phyloP scores from a whole-genome alignment of 2,888 invertebrate species.

The Amblyjoppa proteus region DNA sequence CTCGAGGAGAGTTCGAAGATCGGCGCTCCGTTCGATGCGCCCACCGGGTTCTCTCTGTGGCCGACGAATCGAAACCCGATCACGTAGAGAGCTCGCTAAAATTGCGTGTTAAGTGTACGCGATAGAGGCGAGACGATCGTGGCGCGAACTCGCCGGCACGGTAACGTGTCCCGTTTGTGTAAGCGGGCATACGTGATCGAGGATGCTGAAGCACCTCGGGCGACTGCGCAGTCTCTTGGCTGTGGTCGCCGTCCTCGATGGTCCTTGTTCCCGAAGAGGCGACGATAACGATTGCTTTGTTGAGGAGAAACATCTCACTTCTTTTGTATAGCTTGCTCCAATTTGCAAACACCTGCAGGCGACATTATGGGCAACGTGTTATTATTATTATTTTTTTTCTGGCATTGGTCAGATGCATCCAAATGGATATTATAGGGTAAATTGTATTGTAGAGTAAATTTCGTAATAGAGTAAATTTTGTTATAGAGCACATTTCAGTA shows the following conservation, averaged over 20 bases:
- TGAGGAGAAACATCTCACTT: neutral
- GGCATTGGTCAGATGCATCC: too few species aligned
- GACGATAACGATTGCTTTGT: slow-evolving; percentile 7
- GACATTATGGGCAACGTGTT: too few species aligned
- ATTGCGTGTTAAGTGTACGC: slow-evolving; percentile 69
- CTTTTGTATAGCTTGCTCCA: too few species aligned
- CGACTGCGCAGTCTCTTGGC: neutral
- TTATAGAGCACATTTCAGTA: too few species aligned
- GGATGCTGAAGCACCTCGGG: slow-evolving; percentile 55
- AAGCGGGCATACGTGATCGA: slow-evolving; percentile 80
- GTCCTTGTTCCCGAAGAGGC: slow-evolving; percentile 2
- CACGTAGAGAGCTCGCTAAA: slow-evolving; percentile 78
- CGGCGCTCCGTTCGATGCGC: slow-evolving; percentile 26
- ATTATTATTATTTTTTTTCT: too few species aligned
- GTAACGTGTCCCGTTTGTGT: slow-evolving; percentile 81
- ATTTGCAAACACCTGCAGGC: too few species aligned
- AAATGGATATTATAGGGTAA: too few species aligned
- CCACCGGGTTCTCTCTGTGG: slow-evolving; percentile 37
- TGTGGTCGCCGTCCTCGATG: neutral
- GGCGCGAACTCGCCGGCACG: slow-evolving; percentile 58
- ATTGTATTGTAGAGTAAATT: too few species aligned
- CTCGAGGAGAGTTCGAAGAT: slow-evolving; percentile 31
- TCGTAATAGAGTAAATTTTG: too few species aligned
- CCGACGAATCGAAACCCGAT: slow-evolving; percentile 74
- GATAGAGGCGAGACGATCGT: slow-evolving; percentile 53